Percentiles rank a stretch among this genome's conserved stretches.
Conservation (phyloP, 64 coral and sea anemone species). For the Anthopleura sola region DNA sequence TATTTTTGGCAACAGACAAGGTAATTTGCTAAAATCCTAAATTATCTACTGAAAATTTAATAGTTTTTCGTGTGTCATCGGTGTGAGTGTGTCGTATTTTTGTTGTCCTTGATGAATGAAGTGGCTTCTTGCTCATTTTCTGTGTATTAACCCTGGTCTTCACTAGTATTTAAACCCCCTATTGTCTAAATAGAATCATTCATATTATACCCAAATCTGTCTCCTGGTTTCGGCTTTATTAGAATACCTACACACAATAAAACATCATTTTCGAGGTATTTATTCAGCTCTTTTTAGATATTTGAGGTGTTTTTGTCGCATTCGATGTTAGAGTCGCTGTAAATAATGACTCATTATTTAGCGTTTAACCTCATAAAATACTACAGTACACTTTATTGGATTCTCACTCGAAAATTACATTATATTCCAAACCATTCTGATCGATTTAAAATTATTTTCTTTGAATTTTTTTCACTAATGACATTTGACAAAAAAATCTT, state of each 20-base stretch:
- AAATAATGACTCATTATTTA: neutral
- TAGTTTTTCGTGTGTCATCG: neutral
- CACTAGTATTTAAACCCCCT: neutral
- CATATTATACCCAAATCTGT: neutral
- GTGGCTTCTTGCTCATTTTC: neutral
- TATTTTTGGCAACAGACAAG: slow-evolving; percentile 99
- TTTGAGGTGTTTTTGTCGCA: neutral
- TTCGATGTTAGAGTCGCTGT: neutral
- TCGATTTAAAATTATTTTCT: neutral
- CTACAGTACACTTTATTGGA: neutral
- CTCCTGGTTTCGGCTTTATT: neutral
- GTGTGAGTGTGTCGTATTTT: neutral
- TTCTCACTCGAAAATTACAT: neutral
- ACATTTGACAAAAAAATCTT: neutral
- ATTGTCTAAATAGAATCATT: neutral
- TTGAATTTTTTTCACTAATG: neutral
- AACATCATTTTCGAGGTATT: neutral
- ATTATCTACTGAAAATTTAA: neutral
- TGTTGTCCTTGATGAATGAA: neutral
- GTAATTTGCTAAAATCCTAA: slow-evolving; percentile 38
- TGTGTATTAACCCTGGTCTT: neutral
- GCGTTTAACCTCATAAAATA: neutral
- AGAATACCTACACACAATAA: neutral
- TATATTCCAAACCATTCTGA: too few relatives aligned
- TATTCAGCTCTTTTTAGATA: neutral